These are phyloP conservation scores for Conistra vaccinii DNA, from an alignment of 2,888 invertebrate species.

Conservation along the genomic window DNA sequence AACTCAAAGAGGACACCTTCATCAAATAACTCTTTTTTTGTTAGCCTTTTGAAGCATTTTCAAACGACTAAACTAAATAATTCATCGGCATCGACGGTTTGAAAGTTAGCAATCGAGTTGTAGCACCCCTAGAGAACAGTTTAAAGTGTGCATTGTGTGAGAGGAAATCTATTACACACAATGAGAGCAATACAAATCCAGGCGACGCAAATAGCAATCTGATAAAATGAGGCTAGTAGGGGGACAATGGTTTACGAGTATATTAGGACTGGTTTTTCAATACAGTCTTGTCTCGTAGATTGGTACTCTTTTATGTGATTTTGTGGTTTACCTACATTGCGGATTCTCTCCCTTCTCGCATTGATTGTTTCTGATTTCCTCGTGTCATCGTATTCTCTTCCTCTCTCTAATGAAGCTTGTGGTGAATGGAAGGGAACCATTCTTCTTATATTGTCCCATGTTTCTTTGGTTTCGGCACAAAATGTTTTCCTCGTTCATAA, in stretches of 20 bases:
- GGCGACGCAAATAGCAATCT: conserved; percentile 66
- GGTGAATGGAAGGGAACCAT: not conserved
- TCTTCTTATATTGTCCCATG: not conserved
- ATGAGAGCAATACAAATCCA: conserved; percentile 63
- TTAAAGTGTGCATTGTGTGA: conserved; percentile 47
- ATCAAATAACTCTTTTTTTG: not conserved
- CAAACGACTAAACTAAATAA: conserved; percentile 25
- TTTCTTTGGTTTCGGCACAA: not conserved
- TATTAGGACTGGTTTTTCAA: conserved; percentile 2
- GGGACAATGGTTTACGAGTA: conserved; percentile 37
- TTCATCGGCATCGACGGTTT: conserved; percentile 26
- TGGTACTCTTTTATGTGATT: not conserved
- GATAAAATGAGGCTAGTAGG: conserved; percentile 62
- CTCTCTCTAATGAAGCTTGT: conserved; percentile 13
- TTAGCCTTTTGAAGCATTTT: not conserved
- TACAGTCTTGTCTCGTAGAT: not conserved
- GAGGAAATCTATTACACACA: conserved; percentile 60
- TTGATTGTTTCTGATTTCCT: conserved; percentile 26
- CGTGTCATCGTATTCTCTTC: conserved; percentile 12
- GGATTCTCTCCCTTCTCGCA: conserved; percentile 15
- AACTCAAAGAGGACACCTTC: too few species aligned
- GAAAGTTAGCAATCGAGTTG: conserved; percentile 22
- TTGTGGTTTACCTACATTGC: conserved; percentile 1
- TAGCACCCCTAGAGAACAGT: conserved; percentile 24
- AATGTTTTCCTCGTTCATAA: not conserved